Base-by-base conservation (phyloP, 2,113 vertebrate genomes). In the Scalopus aquaticus region DNA sequence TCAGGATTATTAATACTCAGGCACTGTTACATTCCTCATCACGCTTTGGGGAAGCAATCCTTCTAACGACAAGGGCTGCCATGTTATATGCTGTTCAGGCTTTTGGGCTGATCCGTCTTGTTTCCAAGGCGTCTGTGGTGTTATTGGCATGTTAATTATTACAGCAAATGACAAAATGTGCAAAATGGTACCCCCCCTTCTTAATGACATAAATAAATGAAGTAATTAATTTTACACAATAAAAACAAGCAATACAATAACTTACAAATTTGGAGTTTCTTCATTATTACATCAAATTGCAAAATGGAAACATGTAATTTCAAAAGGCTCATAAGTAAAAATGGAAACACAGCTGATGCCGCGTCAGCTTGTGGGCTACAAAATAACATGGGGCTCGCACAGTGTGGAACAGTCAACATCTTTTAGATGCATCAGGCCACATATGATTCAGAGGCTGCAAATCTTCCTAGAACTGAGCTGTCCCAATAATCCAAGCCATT, bases 221-320 rank as follows among this genome's bases (percentile, higher is more conserved):
- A 98, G 98, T 98, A 98, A 98, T 98, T 98, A 98, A 98, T 98
- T 98, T 98, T 98, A 97, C 98, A 98, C 98, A 98, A 98, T 98
- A 98, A 98, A 98, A 98, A 98, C 98, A 98, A 98, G 98, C 98
- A 98, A 98, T 98, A 98, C 98, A 98, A 98, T 98, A 98, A 98
- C 98, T 96, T 98, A 98, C 98, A 98, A 98, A 98, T 98, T 97
- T 98, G 97, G 98, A 98, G 98, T 98, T 98, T 98, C 98, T 98
- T 98, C 98, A 98, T 98, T 98, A 98, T 98, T 98, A 98, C 97
- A 98, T 98, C 98, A 98, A 98, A 98, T 98, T 98, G 97, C 98
- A 98, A 98, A 98, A 98, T 87, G 97, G 98, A 98, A 98, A 98
- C 98, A 98, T 98, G 98, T 98, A 98, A 98, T 98, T 98, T 98